Percentiles rank a stretch among this genome's conserved stretches.
phyloP scores from a whole-genome alignment of 2,888 invertebrate species.

The Melanophora roralis region DNA sequence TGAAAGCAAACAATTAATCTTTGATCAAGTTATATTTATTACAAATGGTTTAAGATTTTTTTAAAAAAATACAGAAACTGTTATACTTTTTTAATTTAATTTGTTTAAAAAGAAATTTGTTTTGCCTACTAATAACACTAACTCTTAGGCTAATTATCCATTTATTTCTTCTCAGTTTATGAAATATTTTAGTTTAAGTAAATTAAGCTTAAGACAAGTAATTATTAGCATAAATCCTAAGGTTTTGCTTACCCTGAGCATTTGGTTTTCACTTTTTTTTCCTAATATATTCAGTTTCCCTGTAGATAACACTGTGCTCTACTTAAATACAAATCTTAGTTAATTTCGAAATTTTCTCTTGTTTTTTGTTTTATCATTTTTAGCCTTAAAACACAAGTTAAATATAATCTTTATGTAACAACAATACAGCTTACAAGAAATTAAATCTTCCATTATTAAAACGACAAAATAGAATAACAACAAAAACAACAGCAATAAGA shows the following conservation, averaged over 20 bases:
- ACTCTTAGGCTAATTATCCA: not conserved
- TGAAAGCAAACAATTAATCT: no score
- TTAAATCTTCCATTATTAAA: constrained; percentile 59
- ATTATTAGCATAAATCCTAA: not conserved
- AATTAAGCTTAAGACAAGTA: not conserved
- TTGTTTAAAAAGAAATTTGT: not conserved
- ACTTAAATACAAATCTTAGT: constrained; percentile 22
- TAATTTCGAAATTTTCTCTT: constrained; percentile 16
- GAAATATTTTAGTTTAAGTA: not conserved
- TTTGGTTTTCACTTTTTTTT: not conserved
- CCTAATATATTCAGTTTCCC: not conserved
- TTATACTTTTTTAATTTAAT: no score
- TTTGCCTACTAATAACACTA: not conserved
- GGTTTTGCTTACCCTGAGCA: constrained; percentile 8
- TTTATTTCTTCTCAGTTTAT: not conserved
- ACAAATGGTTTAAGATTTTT: no score
- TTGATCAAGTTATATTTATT: no score
- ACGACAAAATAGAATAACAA: constrained; percentile 49
- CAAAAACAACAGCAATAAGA: constrained; percentile 60
- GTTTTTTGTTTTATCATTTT: not conserved
- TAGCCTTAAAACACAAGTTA: constrained; percentile 26
- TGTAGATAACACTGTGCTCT: not conserved
- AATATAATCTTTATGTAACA: constrained; percentile 42
- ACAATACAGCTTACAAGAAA: constrained; percentile 60
- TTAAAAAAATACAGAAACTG: no score